Evolutionary conservation across 2,113 vertebrate genomes (phyloP), one percentile per base, ranked within the genome.

Genomic region (Aleadryas rufinucha): DNA sequence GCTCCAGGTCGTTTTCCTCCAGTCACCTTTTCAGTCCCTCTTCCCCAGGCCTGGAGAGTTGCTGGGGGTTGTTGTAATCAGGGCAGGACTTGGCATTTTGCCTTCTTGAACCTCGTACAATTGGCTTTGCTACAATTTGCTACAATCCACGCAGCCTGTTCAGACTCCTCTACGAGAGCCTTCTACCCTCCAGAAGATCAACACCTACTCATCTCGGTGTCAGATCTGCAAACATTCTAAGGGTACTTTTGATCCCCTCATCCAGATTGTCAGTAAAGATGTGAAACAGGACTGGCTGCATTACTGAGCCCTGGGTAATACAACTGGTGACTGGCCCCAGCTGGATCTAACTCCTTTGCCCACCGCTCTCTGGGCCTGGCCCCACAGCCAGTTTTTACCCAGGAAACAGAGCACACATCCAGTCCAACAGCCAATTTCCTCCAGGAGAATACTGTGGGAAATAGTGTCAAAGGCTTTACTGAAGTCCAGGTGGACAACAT

Each of bases 1-100:
- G n/a, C n/a, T n/a, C n/a, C 22, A 33, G 6, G 0, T 37, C 18
- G 17, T 50, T 80, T 65, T 57, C 6, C 15, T 7, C 4, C 1
- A 3, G 6, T 5, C 12, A 33, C 10, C 0, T 57, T 57, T 50
- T 18, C 31, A 81, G 18, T 1, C 37, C 20, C 19, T 28, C 27
- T 59, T 37, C 1, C 17, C 8, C 23, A 5, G 13, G 33, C 60
- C 33, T 66, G 16, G 1, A 89, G 33, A 1, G 0, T 3, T 74
- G 33, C 33, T 9, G 47, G 13, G 9, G 3, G 16, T 39, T 74
- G 7, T 30, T 68, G 11, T 21, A 20, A 41, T 33, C 14, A n/a
- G 16, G 9, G 4, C 28, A 74, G 20, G 16, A 26, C 4, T 19
- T 7, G 13, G 16, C 9, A 47, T 17, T 75, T 75, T 20, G 5